These are phyloP conservation scores for Microtus agrestis DNA, from an alignment of 2,797 vertebrate genomes.

Conservation along the genomic window DNA sequence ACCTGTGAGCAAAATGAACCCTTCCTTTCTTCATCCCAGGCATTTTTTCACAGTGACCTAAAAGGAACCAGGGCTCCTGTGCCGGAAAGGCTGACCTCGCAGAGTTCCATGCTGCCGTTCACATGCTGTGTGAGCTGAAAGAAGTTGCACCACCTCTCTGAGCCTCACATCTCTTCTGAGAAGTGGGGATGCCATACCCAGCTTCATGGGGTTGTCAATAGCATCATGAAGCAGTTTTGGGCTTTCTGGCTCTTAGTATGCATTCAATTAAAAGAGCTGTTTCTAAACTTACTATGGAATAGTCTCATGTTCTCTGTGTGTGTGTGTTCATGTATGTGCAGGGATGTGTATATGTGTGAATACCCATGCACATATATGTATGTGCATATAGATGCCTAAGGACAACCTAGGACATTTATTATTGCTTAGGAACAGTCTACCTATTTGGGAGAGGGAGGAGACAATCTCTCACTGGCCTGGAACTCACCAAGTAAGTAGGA, in stretches of 20 bases:
- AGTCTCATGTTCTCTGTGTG: background rate
- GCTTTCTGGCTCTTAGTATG: background rate
- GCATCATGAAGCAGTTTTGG: accelerated
- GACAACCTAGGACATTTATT: background rate
- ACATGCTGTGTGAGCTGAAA: background rate
- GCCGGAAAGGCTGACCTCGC: accelerated
- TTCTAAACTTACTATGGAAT: background rate
- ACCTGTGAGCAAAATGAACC: background rate
- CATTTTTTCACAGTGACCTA: background rate
- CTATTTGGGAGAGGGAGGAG: background rate
- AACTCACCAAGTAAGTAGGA: background rate
- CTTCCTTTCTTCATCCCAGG: background rate
- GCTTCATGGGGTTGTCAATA: accelerated
- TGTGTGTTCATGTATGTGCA: background rate
- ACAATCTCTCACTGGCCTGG: background rate
- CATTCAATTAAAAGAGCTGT: background rate
- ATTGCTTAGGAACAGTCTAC: background rate
- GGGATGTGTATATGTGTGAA: background rate
- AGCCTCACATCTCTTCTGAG: background rate
- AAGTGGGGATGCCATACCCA: background rate
- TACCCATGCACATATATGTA: background rate
- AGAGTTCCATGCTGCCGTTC: accelerated
- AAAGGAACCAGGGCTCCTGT: background rate
- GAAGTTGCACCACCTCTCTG: background rate
- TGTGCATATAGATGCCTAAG: background rate